These are phyloP conservation scores for Chrysolophus pictus DNA, from an alignment of 2,797 vertebrate species.

Conservation along the genomic window DNA sequence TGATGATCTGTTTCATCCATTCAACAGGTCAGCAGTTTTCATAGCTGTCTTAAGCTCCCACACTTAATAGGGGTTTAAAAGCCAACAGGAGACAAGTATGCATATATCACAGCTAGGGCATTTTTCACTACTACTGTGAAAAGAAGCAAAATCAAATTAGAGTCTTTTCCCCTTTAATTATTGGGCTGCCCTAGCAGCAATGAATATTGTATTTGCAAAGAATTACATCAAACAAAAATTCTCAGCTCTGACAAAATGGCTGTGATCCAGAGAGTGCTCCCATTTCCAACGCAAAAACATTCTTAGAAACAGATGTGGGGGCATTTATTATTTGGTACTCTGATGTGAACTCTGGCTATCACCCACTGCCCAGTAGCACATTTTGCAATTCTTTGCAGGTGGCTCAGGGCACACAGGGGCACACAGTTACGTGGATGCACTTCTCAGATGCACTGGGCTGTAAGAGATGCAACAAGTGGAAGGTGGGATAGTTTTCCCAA, in stretches of 20 bases:
- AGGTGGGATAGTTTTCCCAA: neutral
- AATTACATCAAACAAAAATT: neutral
- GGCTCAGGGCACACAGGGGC: neutral
- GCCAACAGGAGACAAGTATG: neutral
- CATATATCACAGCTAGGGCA: neutral
- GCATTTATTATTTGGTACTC: neutral
- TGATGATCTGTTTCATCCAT: neutral
- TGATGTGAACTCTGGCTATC: neutral
- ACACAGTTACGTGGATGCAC: too few species aligned
- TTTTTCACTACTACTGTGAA: neutral
- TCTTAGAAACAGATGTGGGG: neutral
- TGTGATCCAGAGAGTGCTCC: neutral
- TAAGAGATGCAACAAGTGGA: neutral
- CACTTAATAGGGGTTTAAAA: neutral
- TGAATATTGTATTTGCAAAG: accelerated
- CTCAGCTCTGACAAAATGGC: neutral
- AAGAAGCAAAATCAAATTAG: neutral
- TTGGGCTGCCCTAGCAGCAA: neutral
- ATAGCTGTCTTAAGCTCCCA: neutral
- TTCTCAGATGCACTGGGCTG: neutral
- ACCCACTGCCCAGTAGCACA: neutral
- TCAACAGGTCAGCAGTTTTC: neutral
- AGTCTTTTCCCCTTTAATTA: neutral
- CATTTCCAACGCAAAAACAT: neutral
- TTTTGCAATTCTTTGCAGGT: neutral